Evolutionary conservation across 1,140 invertebrate genomes (phyloP).

Genomic region (Cydia amplana): DNA sequence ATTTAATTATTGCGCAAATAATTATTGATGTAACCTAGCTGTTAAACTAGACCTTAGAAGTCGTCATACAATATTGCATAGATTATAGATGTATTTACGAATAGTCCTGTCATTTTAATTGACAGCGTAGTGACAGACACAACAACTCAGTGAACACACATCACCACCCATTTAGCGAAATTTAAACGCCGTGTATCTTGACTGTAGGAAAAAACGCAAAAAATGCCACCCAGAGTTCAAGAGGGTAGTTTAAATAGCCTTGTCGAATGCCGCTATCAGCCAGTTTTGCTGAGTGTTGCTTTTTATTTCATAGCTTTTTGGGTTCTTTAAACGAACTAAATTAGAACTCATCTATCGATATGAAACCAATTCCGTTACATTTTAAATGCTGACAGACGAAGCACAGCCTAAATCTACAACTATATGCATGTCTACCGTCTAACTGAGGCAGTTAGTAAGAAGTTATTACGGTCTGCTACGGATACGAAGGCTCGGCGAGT

Average conservation of each 20-base stretch:
- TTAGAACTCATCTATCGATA: background rate
- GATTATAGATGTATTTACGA: background rate
- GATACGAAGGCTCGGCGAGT: no score
- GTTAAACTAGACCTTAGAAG: no score
- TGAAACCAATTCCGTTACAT: background rate
- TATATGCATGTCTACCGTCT: no score
- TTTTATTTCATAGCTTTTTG: conserved; percentile 7
- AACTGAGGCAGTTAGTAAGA: no score
- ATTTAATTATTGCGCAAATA: no score
- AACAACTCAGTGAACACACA: background rate
- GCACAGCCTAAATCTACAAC: no score
- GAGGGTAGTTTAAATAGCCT: conserved; percentile 26
- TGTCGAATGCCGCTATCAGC: conserved; percentile 18
- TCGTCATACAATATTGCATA: no score
- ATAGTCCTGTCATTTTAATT: background rate
- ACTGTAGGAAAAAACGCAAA: background rate
- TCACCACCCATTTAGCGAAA: conserved; percentile 30
- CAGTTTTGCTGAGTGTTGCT: conserved; percentile 15
- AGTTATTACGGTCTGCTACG: no score
- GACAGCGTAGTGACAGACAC: background rate
- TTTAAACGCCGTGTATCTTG: conserved; percentile 3
- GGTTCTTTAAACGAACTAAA: conserved; percentile 4
- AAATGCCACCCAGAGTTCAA: conserved; percentile 30
- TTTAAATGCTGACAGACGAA: background rate
- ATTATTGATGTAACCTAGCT: no score